Evolutionary conservation across 2,888 invertebrate genomes (phyloP), one percentile per base, ranked within the genome.

Genomic region (Phyllotreta cruciferae): DNA sequence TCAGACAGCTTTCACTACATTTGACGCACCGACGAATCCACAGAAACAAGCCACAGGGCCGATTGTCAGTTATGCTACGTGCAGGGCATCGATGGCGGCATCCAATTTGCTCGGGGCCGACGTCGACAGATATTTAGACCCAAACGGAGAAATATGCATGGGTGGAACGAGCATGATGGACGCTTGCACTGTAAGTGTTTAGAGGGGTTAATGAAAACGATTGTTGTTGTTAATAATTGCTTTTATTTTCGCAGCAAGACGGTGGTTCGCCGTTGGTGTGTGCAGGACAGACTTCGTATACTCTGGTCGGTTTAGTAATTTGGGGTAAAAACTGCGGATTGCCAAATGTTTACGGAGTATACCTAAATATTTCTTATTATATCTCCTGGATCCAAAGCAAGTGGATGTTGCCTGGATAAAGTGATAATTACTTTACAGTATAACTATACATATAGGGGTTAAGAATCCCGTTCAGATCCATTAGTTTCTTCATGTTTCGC

Each of bases 371-470:
- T 1, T 86, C 87, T 3, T 87, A 84, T 34, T 87, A 88, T 68
- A 56, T 62, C 45, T 52, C 65, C 6, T 75, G 73, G 74, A 71
- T 74, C 24, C 24, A 24, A 24, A 4, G 24, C 24, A 24, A 24
- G 24, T n/a, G n/a, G n/a, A n/a, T n/a, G n/a, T n/a, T n/a, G n/a
- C n/a, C 34, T 4, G 44, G 56, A 35, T 56, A 36, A 44, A 50
- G 10, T 36, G 1, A 50, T 39, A 3, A 54, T 55, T 55, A 35
- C 4, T 50, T 63, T 24, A 24, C 24, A 24, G 24, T 24, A 24
- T 70, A 44, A 95, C 90, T 85, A 98, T 98, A n/a, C n/a, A n/a
- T n/a, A 78, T 98, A 98, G 0, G 98, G 98, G 82, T 98, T 98
- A 1, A 99, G 85, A 73, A 98, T 98, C 34, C 89, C 88, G 64